phyloP scores from a whole-genome alignment of 2,113 vertebrate species.

The Alaudala cheleensis region DNA sequence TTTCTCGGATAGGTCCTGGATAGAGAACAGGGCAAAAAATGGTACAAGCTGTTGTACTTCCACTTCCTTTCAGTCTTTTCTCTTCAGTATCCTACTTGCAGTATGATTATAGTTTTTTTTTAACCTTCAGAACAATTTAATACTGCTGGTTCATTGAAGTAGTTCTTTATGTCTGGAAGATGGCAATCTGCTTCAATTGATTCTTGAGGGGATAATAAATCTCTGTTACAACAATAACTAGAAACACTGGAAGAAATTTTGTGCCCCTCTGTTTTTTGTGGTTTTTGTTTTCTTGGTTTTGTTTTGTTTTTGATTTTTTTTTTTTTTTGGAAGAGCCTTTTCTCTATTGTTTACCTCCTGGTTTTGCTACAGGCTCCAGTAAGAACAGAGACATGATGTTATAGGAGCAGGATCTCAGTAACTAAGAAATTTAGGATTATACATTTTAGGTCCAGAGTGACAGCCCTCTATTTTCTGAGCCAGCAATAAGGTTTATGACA shows the following conservation, averaged over 20 bases:
- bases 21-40: background rate
- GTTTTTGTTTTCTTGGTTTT: background rate
- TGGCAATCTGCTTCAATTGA: background rate
- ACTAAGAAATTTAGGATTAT: background rate
- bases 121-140: background rate
- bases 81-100: background rate
- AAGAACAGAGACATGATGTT: background rate
- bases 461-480: background rate
- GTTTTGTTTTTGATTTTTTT: too few relatives aligned
- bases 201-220: background rate
- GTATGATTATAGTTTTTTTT: background rate
- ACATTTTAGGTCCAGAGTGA: background rate
- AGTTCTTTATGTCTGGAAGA: background rate
- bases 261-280: background rate
- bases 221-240: background rate
- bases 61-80: background rate
- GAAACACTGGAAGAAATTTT: background rate
- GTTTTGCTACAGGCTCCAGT: background rate
- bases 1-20: background rate
- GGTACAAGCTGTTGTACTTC: background rate
- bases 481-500: background rate
- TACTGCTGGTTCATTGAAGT: background rate
- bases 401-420: background rate
- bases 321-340: background rate
- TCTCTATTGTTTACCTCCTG: background rate